phyloP scores from a whole-genome alignment of 2,113 vertebrate species.

The Ameiurus melas region DNA sequence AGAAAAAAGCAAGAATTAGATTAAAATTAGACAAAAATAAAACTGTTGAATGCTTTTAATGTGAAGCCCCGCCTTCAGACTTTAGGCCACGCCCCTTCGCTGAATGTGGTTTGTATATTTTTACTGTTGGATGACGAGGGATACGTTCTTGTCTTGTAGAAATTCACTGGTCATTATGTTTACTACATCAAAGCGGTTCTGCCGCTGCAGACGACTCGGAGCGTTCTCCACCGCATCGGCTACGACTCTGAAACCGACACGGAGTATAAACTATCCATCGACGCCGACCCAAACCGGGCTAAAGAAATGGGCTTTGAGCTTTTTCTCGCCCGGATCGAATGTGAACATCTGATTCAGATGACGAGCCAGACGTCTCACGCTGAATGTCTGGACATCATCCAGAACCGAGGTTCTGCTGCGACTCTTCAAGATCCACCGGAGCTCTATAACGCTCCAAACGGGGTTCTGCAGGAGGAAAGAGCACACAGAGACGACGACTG shows the following conservation, averaged over 20 bases:
- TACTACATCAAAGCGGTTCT: constrained; percentile 78
- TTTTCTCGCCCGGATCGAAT: constrained; percentile 78
- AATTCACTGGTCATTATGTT: constrained; percentile 82
- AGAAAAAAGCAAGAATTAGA: not conserved
- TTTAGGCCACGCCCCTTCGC: constrained; percentile 51
- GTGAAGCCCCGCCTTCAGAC: not conserved
- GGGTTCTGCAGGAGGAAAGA: constrained; percentile 10
- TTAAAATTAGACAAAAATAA: not conserved
- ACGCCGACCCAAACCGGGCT: constrained; percentile 63
- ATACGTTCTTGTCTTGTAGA: constrained; percentile 60
- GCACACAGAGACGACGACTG: not conserved
- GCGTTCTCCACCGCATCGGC: constrained; percentile 77
- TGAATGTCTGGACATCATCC: constrained; percentile 60
- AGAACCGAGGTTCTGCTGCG: constrained; percentile 48
- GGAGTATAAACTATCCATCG: constrained; percentile 73
- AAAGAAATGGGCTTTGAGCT: constrained; percentile 79
- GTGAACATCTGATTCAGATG: constrained; percentile 69
- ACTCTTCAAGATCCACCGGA: not conserved
- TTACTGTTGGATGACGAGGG: not conserved
- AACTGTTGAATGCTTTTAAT: not conserved
- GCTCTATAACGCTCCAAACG: not conserved
- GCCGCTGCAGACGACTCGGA: constrained; percentile 63
- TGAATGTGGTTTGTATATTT: not conserved
- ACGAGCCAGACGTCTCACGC: constrained; percentile 62
- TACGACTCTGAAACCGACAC: constrained; percentile 71